Evolutionary conservation across 2,113 vertebrate species (phyloP), one percentile per base, ranked within the genome.

Genomic region (Epinephelus lanceolatus): DNA sequence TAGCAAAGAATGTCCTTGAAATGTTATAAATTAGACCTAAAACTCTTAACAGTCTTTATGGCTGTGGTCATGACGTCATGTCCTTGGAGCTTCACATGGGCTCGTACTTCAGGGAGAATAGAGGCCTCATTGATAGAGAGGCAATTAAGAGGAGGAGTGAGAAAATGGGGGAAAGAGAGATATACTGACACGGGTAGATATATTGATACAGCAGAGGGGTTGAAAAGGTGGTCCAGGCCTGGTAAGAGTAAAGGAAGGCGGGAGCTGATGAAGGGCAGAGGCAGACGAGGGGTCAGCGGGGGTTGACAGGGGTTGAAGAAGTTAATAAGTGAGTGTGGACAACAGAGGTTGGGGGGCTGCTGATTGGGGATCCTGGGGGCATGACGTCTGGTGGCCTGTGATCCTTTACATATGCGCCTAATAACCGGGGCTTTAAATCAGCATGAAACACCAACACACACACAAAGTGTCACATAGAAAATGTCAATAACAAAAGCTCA

Each of bases 381-480:
- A 21, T 70, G 71, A 56, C n/a, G 80, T 89, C 86, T 89, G 84
- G 78, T 56, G 68, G 77, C 87, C 89, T 88, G 89, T 2, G 13
- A 66, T 49, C 71, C 71, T 88, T 90, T 84, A 89, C 71, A 86
- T 81, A 90, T 90, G 87, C 70, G 30, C 23, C 70, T 42, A 59
- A 18, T 82, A 84, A 87, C 14, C 25, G 42, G 27, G 67, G 65
- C 84, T 71, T 83, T 87, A 91, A 89, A 92, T 85, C 84, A 88
- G 81, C 79, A 73, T 62, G 78, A 84, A 80, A 69, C 77, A 69
- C 61, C 66, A 74, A 65, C 81, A 74, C 68, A 61, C 53, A 61
- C 53, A 76, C 51, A 82, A 65, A 53, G 55, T 49, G 47, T 66
- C 60, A 66, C 57, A 70, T 14, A 27, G 63, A 63, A 81, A 85